Conservation (phyloP, 1,140 invertebrate species). For the Zaprionus ornatus region DNA sequence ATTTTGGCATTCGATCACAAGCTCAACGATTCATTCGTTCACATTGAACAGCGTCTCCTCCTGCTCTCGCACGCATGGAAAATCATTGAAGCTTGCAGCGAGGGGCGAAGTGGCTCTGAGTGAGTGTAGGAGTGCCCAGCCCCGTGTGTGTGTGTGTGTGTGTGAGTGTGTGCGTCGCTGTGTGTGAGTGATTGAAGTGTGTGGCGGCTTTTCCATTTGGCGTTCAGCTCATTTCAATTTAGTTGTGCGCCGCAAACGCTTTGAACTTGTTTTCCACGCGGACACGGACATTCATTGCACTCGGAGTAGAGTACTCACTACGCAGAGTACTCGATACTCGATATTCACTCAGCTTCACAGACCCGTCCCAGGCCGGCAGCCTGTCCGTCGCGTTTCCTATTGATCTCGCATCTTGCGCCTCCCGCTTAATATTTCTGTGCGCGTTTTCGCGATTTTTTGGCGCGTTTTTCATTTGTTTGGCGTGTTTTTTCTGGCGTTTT, state of each 20-base stretch:
- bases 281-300: constrained; percentile 39
- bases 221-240: constrained; percentile 76
- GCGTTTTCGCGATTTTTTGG: constrained; percentile 76
- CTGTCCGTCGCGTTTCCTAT: constrained; percentile 46
- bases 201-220: constrained; percentile 68
- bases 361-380: constrained; percentile 14
- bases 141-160: constrained; percentile 16
- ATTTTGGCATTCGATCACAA: constrained; percentile 56
- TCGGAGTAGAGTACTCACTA: not conserved
- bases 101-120: constrained; percentile 21
- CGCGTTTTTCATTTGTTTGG: constrained; percentile 72
- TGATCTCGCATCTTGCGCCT: constrained; percentile 59
- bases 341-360: constrained; percentile 4
- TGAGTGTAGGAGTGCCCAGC: constrained; percentile 38
- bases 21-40: constrained; percentile 46
- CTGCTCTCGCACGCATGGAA: constrained; percentile 71
- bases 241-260: constrained; percentile 79
- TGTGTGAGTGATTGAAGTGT: constrained; percentile 27
- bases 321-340: not conserved
- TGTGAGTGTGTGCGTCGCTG: constrained; percentile 12
- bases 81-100: constrained; percentile 78
- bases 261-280: constrained; percentile 74
- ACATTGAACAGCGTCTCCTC: constrained; percentile 42
- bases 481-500: constrained; percentile 12
- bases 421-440: constrained; percentile 57